A percentile compares a stretch with the other conserved stretches of the same genome.
These are phyloP conservation scores for Fragum sueziense DNA, from an alignment of 2,888 invertebrate genomes.

Conservation along the genomic window DNA sequence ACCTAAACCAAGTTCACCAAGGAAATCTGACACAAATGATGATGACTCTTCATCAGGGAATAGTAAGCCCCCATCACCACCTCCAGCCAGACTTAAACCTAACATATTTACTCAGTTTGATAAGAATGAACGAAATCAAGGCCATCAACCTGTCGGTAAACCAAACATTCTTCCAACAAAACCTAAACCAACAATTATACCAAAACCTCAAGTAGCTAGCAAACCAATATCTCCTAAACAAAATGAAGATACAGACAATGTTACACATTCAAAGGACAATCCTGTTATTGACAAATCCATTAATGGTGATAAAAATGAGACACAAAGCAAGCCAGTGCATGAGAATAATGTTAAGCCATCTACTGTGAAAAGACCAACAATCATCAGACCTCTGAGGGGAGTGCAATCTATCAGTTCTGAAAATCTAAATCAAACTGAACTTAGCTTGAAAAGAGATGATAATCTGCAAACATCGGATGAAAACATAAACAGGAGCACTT, in stretches of 20 bases:
- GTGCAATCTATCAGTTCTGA: constrained; percentile 38
- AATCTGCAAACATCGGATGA: constrained; percentile 29
- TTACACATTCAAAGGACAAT: background rate
- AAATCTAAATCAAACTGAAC: constrained; percentile 30
- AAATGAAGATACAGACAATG: background rate
- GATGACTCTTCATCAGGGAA: background rate
- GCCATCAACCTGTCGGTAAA: constrained; percentile 10
- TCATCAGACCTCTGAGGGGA: constrained; percentile 62
- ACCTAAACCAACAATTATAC: constrained; percentile 63
- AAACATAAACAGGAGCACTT: constrained; percentile 20
- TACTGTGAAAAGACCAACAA: constrained; percentile 64
- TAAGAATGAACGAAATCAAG: background rate
- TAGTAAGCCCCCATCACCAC: background rate
- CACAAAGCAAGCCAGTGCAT: background rate
- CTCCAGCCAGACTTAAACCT: constrained; percentile 14
- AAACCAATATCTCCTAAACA: constrained; percentile 25
- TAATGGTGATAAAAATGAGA: background rate
- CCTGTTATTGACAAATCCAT: too few relatives aligned
- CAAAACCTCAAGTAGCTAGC: constrained; percentile 58
- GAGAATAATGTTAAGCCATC: constrained; percentile 26
- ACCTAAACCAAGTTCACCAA: background rate
- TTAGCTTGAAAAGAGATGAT: background rate
- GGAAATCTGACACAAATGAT: constrained; percentile 13
- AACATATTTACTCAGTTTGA: background rate
- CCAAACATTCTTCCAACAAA: constrained; percentile 2